phyloP scores from a whole-genome alignment of 2,113 vertebrate genomes.

The Trematomus loennbergii region DNA sequence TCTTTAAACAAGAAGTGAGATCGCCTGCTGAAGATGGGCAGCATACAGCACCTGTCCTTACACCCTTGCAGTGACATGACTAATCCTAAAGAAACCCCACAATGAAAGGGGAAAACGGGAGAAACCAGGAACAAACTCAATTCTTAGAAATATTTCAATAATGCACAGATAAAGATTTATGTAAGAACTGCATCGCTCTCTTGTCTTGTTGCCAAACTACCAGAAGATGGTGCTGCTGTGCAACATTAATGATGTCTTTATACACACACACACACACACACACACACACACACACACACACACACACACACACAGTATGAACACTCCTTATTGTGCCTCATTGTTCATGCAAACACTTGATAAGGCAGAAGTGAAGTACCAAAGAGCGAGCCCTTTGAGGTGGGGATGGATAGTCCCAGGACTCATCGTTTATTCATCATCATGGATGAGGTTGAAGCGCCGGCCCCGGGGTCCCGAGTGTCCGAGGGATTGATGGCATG shows the following conservation, averaged over 20 bases:
- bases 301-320: not conserved
- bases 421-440: constrained; percentile 57
- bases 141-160: too few relatives aligned
- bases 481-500: constrained; percentile 67
- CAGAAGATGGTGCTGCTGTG: constrained; percentile 60
- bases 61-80: too few relatives aligned
- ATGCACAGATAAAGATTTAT: too few relatives aligned
- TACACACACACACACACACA: too few relatives aligned
- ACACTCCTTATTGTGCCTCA: not conserved
- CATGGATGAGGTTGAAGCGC: constrained; percentile 34
- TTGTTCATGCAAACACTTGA: constrained; percentile 3
- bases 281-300: too few relatives aligned
- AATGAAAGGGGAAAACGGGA: too few relatives aligned
- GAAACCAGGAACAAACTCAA: too few relatives aligned
- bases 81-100: too few relatives aligned
- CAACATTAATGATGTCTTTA: constrained; percentile 32
- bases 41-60: too few relatives aligned
- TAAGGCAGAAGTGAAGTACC: not conserved
- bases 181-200: constrained; percentile 4
- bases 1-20: too few relatives aligned
- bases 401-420: constrained; percentile 1
- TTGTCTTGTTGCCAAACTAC: constrained; percentile 8
- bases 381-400: constrained; percentile 20
- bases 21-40: too few relatives aligned
- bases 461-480: constrained; percentile 38